Percentiles rank a stretch among this genome's conserved stretches.
These are phyloP conservation scores for Tribolium madens DNA, from an alignment of 1,140 invertebrate species.

Conservation along the genomic window DNA sequence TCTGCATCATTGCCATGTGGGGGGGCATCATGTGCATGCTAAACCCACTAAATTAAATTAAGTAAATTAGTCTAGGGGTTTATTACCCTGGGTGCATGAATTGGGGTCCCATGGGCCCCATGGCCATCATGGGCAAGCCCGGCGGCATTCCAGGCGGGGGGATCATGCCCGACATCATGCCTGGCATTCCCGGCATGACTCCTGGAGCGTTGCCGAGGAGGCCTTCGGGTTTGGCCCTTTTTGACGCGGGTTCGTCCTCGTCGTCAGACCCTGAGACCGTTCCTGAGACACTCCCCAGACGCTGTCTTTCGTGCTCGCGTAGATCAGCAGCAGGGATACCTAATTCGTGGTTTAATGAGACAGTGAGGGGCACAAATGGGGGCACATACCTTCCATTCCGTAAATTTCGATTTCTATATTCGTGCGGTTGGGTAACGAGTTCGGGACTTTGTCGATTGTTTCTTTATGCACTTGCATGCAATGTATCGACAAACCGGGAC, in stretches of 20 bases:
- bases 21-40: slow-evolving; percentile 73
- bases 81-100: slow-evolving; percentile 79
- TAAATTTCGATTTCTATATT: slow-evolving; percentile 99
- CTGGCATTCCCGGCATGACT: slow-evolving; percentile 67
- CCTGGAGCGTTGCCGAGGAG: slow-evolving; percentile 70
- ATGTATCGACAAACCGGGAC: slow-evolving; percentile 97
- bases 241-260: slow-evolving; percentile 82
- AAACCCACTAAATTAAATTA: slow-evolving; percentile 48
- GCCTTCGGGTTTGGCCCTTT: slow-evolving; percentile 77
- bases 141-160: slow-evolving; percentile 70
- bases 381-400: slow-evolving; percentile 95
- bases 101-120: slow-evolving; percentile 75
- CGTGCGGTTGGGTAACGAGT: slow-evolving; percentile 96
- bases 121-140: slow-evolving; percentile 72
- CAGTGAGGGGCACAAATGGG: neutral
- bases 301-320: slow-evolving; percentile 92
- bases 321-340: slow-evolving; percentile 93
- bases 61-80: neutral
- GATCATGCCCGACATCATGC: slow-evolving; percentile 72
- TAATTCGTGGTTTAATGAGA: slow-evolving; percentile 33
- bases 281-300: slow-evolving; percentile 71
- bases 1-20: slow-evolving; percentile 72
- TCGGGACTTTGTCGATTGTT: slow-evolving; percentile 99
- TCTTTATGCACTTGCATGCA: slow-evolving; percentile 99
- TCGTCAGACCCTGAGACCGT: slow-evolving; percentile 79